A percentile compares a stretch with the other conserved stretches of the same genome.
Conservation (phyloP, 2,888 invertebrate species). For the Escarpia spicata region DNA sequence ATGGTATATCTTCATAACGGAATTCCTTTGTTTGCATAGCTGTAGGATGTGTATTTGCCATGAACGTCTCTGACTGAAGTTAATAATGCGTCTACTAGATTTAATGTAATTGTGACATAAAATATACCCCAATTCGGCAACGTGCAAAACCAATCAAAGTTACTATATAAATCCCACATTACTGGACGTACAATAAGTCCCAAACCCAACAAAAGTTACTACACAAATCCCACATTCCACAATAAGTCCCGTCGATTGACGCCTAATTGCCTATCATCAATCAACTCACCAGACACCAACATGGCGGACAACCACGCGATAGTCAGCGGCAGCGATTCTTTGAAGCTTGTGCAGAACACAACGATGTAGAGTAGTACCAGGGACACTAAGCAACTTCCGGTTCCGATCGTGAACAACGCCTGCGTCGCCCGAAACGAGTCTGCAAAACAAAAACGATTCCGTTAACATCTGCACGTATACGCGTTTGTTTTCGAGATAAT, state of each 20-base stretch:
- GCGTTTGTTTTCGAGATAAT: too few species aligned
- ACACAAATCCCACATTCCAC: too few species aligned
- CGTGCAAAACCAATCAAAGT: background rate
- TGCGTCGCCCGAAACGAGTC: slow-evolving; percentile 4
- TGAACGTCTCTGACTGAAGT: background rate
- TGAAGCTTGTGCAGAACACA: background rate
- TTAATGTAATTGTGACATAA: background rate
- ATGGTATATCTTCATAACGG: too few species aligned
- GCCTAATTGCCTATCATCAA: background rate
- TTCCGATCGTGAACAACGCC: slow-evolving; percentile 13
- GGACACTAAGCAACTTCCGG: background rate
- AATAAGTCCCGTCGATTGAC: too few species aligned
- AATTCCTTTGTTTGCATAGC: too few species aligned
- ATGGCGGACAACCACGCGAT: background rate
- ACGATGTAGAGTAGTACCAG: background rate
- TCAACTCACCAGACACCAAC: background rate
- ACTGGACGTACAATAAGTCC: background rate
- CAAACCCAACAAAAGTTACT: too few species aligned
- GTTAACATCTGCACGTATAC: too few species aligned
- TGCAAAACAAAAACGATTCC: background rate
- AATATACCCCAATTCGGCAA: background rate
- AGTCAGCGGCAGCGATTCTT: background rate
- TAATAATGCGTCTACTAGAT: background rate
- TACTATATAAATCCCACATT: background rate
- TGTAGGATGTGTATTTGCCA: too few species aligned